Evolutionary conservation across 1,140 invertebrate species (phyloP).

Genomic region (Aphis gossypii): DNA sequence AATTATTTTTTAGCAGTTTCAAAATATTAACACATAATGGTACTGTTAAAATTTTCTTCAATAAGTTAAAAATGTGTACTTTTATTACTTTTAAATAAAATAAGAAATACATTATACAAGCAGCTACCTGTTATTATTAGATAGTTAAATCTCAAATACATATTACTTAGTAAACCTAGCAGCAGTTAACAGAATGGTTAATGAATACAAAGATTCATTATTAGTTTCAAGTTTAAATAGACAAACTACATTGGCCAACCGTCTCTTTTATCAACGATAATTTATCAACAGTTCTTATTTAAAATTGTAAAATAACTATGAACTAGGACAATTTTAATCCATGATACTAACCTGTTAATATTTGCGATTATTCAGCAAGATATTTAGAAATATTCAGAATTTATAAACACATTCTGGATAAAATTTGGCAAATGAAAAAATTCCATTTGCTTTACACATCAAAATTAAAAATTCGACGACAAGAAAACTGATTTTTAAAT

Average conservation of each 20-base stretch:
- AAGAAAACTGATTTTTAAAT: not conserved
- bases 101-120: too few species aligned
- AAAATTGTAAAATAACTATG: not conserved
- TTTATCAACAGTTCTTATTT: not conserved
- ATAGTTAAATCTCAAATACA: not conserved
- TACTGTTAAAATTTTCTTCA: too few species aligned
- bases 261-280: not conserved
- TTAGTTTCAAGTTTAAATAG: not conserved
- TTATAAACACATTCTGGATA: constrained; percentile 18
- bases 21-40: too few species aligned
- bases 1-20: too few species aligned
- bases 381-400: not conserved
- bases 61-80: too few species aligned
- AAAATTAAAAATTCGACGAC: not conserved
- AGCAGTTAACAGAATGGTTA: not conserved
- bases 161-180: not conserved
- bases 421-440: not conserved
- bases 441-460: not conserved
- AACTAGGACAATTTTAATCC: not conserved
- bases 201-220: not conserved
- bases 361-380: not conserved
- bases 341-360: not conserved
- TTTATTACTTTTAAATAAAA: too few species aligned
- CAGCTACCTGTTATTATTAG: not conserved
- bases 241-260: not conserved